Evolutionary conservation across 2,888 invertebrate genomes (phyloP), one percentile per base, ranked within the genome.

Genomic region (Sesia bembeciformis): DNA sequence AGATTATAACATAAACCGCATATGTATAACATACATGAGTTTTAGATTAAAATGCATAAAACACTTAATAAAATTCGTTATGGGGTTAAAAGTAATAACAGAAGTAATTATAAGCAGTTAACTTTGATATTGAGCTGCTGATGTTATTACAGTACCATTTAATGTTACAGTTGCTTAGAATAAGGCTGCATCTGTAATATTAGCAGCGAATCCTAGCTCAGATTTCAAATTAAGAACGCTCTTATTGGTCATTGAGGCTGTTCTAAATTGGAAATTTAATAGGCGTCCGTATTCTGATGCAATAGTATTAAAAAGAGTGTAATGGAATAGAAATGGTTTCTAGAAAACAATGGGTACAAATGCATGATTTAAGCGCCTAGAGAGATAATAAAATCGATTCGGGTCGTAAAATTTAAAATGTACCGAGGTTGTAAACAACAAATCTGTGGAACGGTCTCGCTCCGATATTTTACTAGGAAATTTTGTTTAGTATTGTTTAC

Each of bases 361-460:
- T 39, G 53, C 23, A 39, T 40, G 8, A 53, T 46, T 43, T 46
- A 46, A 42, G 50, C 50, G 50, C 7, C n/a, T 46, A 7, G 46
- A 46, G 46, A 43, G 54, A 53, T 53, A 56, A 56, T 57, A 59
- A 59, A 57, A 56, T 54, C 39, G 49, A 52, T 52, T 56, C 51
- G 53, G 53, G 52, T 54, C 53, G 50, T 59, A 57, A 59, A 57
- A 55, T 53, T 56, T 50, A 46, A 54, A 57, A 56, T 57, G 56
- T 57, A 57, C 46, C 42, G 51, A 8, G 39, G 52, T 41, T 46
- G 52, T 50, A 54, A 49, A 56, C 51, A 58, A 58, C 55, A 58
- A 58, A 56, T 58, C 54, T 53, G 40, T 43, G 42, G 6, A 53
- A 56, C 52, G 51, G 41, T 40, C 39, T 49, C 23, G 38, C 40